These are phyloP conservation scores for Heterodera schachtii DNA, from an alignment of 1,140 invertebrate genomes.

Conservation along the genomic window DNA sequence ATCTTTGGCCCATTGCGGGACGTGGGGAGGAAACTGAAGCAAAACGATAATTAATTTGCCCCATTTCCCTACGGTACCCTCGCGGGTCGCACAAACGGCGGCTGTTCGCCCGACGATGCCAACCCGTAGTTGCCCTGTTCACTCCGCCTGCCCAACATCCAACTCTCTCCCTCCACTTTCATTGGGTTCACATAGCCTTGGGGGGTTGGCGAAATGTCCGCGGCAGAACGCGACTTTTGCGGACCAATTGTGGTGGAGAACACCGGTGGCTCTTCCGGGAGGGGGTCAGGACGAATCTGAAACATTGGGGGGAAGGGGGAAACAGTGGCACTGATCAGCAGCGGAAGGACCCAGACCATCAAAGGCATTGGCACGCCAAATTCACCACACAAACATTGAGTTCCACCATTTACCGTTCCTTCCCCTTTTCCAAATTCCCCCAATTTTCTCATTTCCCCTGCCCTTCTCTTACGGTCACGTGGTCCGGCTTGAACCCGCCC, in stretches of 20 bases:
- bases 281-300: constrained; percentile 34
- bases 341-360: no score
- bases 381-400: no score
- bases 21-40: constrained; percentile 28
- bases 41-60: neutral
- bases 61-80: constrained; percentile 8
- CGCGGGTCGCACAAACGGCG: constrained; percentile 21
- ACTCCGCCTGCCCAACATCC: constrained; percentile 33
- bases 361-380: no score
- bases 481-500: constrained; percentile 58
- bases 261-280: constrained; percentile 52
- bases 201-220: constrained; percentile 26
- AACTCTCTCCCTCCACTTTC: constrained; percentile 36
- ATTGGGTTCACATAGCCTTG: constrained; percentile 26
- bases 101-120: neutral
- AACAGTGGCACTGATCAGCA: neutral
- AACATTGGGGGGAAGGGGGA: no score
- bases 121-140: constrained; percentile 14
- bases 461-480: constrained; percentile 33
- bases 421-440: no score
- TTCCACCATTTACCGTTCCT: no score
- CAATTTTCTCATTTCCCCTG: neutral
- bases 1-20: constrained; percentile 28
- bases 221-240: constrained; percentile 5
- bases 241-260: constrained; percentile 56